Conservation (phyloP, 2,113 vertebrate genomes). For the Seriola rivoliana region DNA sequence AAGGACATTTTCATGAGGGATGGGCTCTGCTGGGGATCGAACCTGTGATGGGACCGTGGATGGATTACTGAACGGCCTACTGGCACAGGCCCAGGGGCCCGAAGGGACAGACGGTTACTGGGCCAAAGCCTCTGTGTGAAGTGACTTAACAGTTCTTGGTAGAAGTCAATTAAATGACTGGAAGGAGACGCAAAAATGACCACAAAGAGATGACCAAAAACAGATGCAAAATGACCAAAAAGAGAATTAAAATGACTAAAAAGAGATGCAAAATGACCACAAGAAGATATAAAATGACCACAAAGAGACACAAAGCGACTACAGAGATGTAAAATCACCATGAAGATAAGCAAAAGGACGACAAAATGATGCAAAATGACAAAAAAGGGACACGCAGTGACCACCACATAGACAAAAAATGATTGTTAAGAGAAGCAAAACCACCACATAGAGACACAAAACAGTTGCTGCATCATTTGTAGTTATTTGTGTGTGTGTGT, state of each 20-base stretch:
- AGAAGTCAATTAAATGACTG: background rate
- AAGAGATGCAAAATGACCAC: too few species aligned
- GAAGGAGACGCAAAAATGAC: too few species aligned
- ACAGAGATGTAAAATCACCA: background rate
- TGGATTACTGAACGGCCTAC: background rate
- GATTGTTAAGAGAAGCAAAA: too few species aligned
- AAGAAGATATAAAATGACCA: background rate
- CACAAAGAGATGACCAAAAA: background rate
- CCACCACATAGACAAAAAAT: too few species aligned
- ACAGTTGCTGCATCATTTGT: too few species aligned
- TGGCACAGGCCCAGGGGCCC: background rate
- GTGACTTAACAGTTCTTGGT: background rate
- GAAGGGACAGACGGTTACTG: background rate
- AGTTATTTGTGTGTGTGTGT: too few species aligned
- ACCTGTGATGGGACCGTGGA: constrained; percentile 11
- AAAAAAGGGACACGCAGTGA: too few species aligned
- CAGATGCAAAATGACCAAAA: background rate
- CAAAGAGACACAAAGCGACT: background rate
- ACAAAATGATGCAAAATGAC: too few species aligned
- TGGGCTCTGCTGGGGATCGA: background rate
- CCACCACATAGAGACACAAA: too few species aligned
- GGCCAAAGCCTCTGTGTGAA: background rate
- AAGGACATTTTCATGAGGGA: constrained; percentile 29
- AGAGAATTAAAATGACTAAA: background rate
- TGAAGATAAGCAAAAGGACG: background rate